Base-by-base conservation (phyloP, 2,113 vertebrate genomes). In the Columba livia region DNA sequence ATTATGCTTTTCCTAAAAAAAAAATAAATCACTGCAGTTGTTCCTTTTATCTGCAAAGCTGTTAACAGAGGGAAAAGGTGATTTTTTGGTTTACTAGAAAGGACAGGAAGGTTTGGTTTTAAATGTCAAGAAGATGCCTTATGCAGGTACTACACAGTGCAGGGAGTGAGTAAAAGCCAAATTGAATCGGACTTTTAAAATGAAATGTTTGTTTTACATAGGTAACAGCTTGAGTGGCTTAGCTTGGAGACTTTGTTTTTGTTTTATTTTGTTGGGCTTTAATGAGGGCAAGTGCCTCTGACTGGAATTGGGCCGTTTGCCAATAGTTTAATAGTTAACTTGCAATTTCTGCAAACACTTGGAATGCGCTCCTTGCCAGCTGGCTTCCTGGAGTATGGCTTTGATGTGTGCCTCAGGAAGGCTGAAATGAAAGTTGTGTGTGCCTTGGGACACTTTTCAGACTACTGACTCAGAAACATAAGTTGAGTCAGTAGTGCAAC, bases 341-440 rank as follows among this genome's bases (percentile, higher is more conserved):
- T 79, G 77, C 77, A 95, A 70, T 94, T 95, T 93, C 94, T 95
- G 94, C 88, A 92, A 95, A 94, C 83, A 69, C 69, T 97, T 93
- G 88, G 83, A 94, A 58, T 34, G 29, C 75, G 4, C 65, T 81
- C 57, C 73, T 90, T 95, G 93, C 96, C 92, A 96, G 90, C 93
- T 94, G 83, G 96, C 92, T 95, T 93, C 92, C 85, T 84, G 57
- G 48, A 92, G 5, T 16, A 53, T 87, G 9, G 12, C 93, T 97
- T 97, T 97, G 94, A 97, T 96, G 94, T 96, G 38, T 75, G 92
- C 90, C 79, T 93, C 0, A 1, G 90, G 93, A 97, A 94, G 90
- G 57, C 53, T 93, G 94, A 93, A 96, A 95, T 96, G 79, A 96
- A 94, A 96, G 90, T 73, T 93, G 42, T 94, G 56, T 93, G 85